Evolutionary conservation across 2,797 vertebrate genomes (phyloP), one percentile per base, ranked within the genome.

Genomic region (Siniperca obscura): DNA sequence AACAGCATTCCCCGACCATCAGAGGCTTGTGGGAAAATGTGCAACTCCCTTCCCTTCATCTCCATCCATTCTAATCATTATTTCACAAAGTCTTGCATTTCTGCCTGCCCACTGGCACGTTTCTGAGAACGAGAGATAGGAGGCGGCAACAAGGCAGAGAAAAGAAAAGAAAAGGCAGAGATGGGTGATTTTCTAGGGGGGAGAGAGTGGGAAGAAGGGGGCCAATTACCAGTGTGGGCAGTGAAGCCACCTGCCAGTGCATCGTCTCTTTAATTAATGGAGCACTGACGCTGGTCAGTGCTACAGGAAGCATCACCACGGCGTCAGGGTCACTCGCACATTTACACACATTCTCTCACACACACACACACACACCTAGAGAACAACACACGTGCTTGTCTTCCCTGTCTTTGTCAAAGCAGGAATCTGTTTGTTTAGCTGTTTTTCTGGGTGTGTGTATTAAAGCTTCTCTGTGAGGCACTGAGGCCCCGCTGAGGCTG

Each of bases 251-350:
- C 97, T 98, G 98, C 97, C 97, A 97, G 97, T 87, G 92, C 95
- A 89, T 90, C 95, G 94, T 96, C 94, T 96, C 96, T 97, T 97
- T 99, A 99, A 99, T 99, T 98, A 98, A 98, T 95, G 96, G 96
- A 96, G 96, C 96, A 94, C 96, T 95, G 97, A 96, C 95, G 95
- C 95, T 95, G 97, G 97, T 97, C 97, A 97, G 96, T 97, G 96
- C 95, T 96, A 96, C 95, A 95, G 97, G 96, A 97, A 95, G 96
- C 96, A 94, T 96, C 95, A 95, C 95, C 96, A 92, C 94, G 53
- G 85, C 95, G 94, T 96, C 96, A 93, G 97, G 97, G 97, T 98
- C 97, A 96, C 83, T 90, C 78, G 21, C 90, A 89, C 89, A 83
- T 86, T 85, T 71, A 75, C 75, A 73, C 90, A 84, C 87, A 76